Base-by-base conservation (phyloP, 2,113 vertebrate genomes). In the Psophia crepitans region DNA sequence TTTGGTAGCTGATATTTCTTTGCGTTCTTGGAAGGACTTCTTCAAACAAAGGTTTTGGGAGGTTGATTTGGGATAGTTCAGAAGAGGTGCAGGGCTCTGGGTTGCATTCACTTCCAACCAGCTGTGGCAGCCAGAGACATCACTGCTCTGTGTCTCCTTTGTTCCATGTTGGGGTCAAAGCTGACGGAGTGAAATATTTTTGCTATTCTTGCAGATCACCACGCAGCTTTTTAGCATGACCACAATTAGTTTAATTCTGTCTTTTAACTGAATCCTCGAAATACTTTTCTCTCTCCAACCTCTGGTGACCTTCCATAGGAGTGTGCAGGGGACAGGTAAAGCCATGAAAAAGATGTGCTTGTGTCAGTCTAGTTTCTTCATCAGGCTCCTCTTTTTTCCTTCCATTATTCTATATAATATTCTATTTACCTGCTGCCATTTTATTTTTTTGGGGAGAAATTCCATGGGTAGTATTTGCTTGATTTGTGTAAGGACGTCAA, bases 221-320 rank as follows among this genome's bases (percentile, higher is more conserved):
- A 9, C 2, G 0, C 0, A 0, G 14, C 63, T 33, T 65, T 70
- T 66, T 32, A 32, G 19, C 24, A 28, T 24, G 13, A 27, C 33
- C 15, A n/a, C 13, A 19, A 2, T n/a, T 41, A 33, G 9, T 46
- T 78, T 75, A 51, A 58, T 68, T 87, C 8, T 60, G 28, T 41
- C 53, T 61, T 87, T n/a, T 61, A 53, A 28, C 13, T 75, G 57
- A 65, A 63, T 51, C 39, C 32, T 84, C 46, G 22, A 79, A 20
- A 21, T 71, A 21, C 28, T 71, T 91, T 78, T 46, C 32, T 70
- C 8, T 77, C 28, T 84, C 22, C 12, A 12, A 30, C 7, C 43
- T 26, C 63, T 0, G 0, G 37, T 64, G 61, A 39, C 24, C 19
- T 93, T 63, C 43, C 43, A 28, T 11, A 46, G 46, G 12, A 79